Evolutionary conservation across 2,113 vertebrate species (phyloP), one percentile per base, ranked within the genome.

Genomic region (Galbula dea): DNA sequence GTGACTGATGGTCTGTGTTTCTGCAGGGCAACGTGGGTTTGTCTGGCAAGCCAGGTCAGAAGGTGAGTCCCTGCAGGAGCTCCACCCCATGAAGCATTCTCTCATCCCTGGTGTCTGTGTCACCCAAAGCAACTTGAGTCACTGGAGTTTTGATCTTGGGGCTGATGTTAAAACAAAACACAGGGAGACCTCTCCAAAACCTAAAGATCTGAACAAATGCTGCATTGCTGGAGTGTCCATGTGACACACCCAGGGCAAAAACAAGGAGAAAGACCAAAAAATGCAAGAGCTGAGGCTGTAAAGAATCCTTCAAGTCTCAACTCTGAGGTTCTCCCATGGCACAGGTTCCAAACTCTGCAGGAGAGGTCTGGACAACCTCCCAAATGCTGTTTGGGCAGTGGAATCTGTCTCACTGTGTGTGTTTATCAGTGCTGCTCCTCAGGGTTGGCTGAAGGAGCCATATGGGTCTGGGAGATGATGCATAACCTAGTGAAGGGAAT

Each of bases 1-100:
- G 27, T 67, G 77, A 76, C 63, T 89, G 61, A 89, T 0, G 0
- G 27, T 88, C 36, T 83, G 24, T 94, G 39, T 94, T 92, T 86
- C 87, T 27, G 29, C 93, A 99, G 99, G 99, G 99, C 78, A 99
- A 99, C 52, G 98, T 99, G 81, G 99, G 98, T 73, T 97, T 99
- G 88, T 99, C 99, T 54, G 99, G 99, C 73, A 99, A 98, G 93
- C 98, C 98, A 27, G 99, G 98, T n/a, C 97, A 97, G 89, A 99
- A 98, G 97, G 99, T 98, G 95, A 97, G 96, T 74, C 48, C 8
- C 0, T 17, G 58, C 30, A 9, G 41, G 2, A 52, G 12, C 1
- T 13, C 18, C 27, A 48, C 5, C 1, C 0, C 0, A 2, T 12
- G 20, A 57, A 58, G 4, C 6, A 3, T 37, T 16, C 3, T 22